These are phyloP conservation scores for Eristalis tenax DNA, from an alignment of 2,888 invertebrate genomes.

Conservation along the genomic window DNA sequence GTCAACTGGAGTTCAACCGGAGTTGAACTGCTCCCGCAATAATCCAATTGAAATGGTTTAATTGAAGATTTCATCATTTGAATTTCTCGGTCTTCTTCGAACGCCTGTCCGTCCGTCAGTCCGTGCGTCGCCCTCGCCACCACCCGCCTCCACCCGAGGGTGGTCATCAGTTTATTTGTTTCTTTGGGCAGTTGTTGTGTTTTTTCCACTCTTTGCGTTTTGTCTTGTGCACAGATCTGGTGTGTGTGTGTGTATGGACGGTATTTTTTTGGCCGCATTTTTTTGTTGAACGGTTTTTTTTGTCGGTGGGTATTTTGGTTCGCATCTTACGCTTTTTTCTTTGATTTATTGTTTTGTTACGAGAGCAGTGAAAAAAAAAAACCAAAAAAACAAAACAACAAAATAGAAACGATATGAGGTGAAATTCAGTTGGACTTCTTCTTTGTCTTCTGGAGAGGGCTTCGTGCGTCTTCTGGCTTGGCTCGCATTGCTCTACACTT, in stretches of 20 bases:
- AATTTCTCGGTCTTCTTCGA: constrained; percentile 44
- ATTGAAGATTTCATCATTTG: constrained; percentile 72
- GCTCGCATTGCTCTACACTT: constrained; percentile 6
- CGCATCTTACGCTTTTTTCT: constrained; percentile 56
- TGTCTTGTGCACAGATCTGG: background rate
- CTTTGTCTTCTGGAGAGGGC: constrained; percentile 45
- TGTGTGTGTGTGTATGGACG: background rate
- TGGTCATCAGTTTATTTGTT: constrained; percentile 37
- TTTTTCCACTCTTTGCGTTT: constrained; percentile 22
- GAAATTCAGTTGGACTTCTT: constrained; percentile 64
- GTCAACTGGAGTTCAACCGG: constrained; percentile 69
- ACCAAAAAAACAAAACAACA: constrained; percentile 7
- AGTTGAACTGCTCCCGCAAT: constrained; percentile 72
- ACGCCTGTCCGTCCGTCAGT: background rate
- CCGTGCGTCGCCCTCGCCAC: background rate
- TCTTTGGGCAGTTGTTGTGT: constrained; percentile 40
- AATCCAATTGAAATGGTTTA: constrained; percentile 71
- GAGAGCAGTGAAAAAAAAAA: constrained; percentile 18
- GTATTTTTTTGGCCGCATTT: constrained; percentile 16
- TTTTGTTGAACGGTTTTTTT: constrained; percentile 18
- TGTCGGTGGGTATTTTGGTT: constrained; percentile 31
- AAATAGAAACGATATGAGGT: constrained; percentile 45
- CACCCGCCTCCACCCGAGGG: constrained; percentile 5
- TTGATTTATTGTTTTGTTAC: constrained; percentile 67
- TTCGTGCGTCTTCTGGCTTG: constrained; percentile 7